These are phyloP conservation scores for Pyrrhosoma nymphula DNA, from an alignment of 2,888 invertebrate species.

Conservation along the genomic window DNA sequence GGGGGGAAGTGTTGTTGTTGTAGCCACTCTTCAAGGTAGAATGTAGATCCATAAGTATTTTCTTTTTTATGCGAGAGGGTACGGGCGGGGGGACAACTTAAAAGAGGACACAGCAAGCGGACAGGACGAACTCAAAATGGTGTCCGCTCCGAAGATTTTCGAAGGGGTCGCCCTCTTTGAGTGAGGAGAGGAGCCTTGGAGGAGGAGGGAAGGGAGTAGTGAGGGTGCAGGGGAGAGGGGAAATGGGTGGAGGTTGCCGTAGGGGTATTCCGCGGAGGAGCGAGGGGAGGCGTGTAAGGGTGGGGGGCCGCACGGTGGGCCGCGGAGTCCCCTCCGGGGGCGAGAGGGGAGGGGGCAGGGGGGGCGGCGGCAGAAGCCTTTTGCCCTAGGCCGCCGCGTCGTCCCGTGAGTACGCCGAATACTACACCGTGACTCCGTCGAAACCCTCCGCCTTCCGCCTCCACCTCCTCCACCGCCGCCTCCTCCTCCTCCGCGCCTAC, in stretches of 20 bases:
- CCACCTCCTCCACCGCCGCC: neutral
- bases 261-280: neutral
- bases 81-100: neutral
- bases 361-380: neutral
- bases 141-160: neutral
- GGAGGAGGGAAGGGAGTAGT: neutral
- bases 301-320: neutral
- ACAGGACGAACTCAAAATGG: slow-evolving; percentile 32
- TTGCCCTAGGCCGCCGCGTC: slow-evolving; percentile 28
- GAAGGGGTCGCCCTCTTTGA: neutral
- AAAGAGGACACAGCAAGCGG: neutral
- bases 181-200: neutral
- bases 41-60: too few relatives aligned
- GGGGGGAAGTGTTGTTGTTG: neutral
- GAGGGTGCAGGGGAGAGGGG: neutral
- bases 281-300: neutral
- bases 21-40: neutral
- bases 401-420: slow-evolving; percentile 16
- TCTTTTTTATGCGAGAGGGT: neutral
- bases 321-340: neutral
- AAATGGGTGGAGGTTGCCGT: neutral
- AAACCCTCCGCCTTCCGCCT: neutral
- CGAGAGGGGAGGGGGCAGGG: neutral
- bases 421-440: neutral
- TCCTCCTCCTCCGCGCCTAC: slow-evolving; percentile 28